Percentiles rank a stretch among this genome's conserved stretches.
Conservation (phyloP, 2,797 vertebrate genomes). For the Sarcophilus harrisii region DNA sequence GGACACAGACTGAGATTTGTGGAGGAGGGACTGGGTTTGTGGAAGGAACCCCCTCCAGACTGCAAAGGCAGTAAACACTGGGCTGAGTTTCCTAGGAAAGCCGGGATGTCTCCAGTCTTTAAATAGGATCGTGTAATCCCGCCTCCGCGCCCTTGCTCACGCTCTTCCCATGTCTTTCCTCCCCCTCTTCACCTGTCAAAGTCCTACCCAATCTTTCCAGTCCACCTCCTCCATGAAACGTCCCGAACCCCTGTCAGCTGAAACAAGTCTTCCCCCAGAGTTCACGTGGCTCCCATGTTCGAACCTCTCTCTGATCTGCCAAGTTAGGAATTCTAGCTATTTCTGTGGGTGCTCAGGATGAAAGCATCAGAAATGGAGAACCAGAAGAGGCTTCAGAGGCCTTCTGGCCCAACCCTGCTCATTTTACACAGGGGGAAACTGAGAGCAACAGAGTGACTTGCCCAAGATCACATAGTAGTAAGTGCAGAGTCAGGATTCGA, state of each 20-base stretch:
- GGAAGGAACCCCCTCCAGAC: slow-evolving; percentile 7
- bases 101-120: slow-evolving; percentile 6
- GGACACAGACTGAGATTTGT: background rate
- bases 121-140: slow-evolving; percentile 4
- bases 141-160: slow-evolving; percentile 7
- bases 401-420: background rate
- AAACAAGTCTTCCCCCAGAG: slow-evolving; percentile 7
- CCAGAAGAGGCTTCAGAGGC: background rate
- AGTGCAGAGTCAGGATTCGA: background rate
- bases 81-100: slow-evolving; percentile 1
- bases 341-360: background rate
- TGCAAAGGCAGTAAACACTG: slow-evolving; percentile 7
- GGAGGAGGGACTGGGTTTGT: background rate
- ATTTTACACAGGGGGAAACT: background rate
- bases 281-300: background rate
- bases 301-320: background rate
- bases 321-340: background rate
- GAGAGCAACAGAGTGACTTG: background rate
- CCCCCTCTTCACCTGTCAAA: slow-evolving; percentile 9
- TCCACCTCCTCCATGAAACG: background rate
- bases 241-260: background rate
- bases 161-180: background rate
- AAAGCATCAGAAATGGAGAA: background rate
- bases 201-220: background rate
- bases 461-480: background rate